A percentile compares a stretch with the other conserved stretches of the same genome.
Conservation (phyloP, 2,113 vertebrate genomes). For the Protobothrops flavoviridis region DNA sequence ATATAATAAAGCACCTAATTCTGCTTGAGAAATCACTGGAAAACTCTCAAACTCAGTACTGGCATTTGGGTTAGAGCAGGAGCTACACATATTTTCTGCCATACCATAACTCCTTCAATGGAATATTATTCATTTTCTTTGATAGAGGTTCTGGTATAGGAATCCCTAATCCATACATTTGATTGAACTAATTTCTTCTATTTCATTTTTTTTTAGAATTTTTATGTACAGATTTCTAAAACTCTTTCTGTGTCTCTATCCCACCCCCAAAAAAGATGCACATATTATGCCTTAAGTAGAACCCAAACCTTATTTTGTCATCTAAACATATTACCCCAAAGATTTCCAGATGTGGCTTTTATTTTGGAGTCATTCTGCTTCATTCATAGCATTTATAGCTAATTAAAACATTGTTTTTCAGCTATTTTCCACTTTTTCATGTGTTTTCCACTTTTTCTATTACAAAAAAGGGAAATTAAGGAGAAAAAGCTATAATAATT, state of each 20-base stretch:
- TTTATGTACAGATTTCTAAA: neutral
- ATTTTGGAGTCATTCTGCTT: neutral
- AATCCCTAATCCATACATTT: neutral
- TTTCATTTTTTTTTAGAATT: neutral
- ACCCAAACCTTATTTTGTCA: neutral
- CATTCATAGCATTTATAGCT: neutral
- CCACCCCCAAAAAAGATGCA: neutral
- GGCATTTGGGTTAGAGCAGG: neutral
- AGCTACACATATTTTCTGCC: neutral
- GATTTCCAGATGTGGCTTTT: neutral
- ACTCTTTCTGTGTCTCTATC: rapidly evolving
- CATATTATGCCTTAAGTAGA: neutral
- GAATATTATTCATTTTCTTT: neutral
- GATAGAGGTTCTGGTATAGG: neutral
- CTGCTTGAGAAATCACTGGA: neutral
- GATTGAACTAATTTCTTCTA: neutral
- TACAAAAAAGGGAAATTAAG: neutral
- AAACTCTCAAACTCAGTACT: neutral
- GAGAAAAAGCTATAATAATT: neutral
- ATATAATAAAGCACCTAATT: neutral
- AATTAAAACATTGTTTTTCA: neutral
- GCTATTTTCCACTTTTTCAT: neutral
- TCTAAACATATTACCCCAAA: neutral
- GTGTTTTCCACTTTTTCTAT: neutral
- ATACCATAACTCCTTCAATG: neutral